Base-by-base conservation (phyloP, 1,140 invertebrate species). In the Grapholita molesta region DNA sequence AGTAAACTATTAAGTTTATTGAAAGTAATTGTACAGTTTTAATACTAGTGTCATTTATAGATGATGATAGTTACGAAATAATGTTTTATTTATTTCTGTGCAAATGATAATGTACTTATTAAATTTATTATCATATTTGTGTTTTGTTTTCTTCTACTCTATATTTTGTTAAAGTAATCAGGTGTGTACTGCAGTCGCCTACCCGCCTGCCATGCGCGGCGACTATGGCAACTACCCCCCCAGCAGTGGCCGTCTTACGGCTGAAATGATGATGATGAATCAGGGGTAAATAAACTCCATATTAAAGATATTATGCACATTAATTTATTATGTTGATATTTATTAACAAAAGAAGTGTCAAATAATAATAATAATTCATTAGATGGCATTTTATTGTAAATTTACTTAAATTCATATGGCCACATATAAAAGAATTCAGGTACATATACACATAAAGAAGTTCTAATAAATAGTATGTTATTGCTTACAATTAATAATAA, bases 401-500 rank as follows among this genome's bases (percentile, higher is more conserved):
- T 77, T 72, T 74, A 74, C 61, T 85, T 86, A 80, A 85, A 87
- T 82, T 88, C 88, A 87, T 89, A 89, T 91, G 89, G 89, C 89
- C 86, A 88, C 86, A 83, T 82, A 48, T 86, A 83, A 70, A 83
- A 83, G 82, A 86, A 84, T 89, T 91, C 89, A 91, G 89, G 89
- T 91, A 91, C 89, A 85, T 83, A 88, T 75, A 85, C 35, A 85
- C 70, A 83, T 79, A 85, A 67, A 85, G 80, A 85, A 72, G 72
- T 83, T 70, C 71, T 82, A 84, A 84, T 86, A 87, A 87, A 89
- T 88, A 86, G 82, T 73, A 70, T 69, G 68, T 67, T 80, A 84
- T 79, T 81, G 74, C 85, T 87, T 86, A 89, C 67, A 83, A 75
- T 69, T 87, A 85, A 83, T 72, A 88, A 90, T 90, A 90, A 90